Evolutionary conservation across 2,797 vertebrate genomes (phyloP), one percentile per base, ranked within the genome.

Genomic region (Vireo griseus): DNA sequence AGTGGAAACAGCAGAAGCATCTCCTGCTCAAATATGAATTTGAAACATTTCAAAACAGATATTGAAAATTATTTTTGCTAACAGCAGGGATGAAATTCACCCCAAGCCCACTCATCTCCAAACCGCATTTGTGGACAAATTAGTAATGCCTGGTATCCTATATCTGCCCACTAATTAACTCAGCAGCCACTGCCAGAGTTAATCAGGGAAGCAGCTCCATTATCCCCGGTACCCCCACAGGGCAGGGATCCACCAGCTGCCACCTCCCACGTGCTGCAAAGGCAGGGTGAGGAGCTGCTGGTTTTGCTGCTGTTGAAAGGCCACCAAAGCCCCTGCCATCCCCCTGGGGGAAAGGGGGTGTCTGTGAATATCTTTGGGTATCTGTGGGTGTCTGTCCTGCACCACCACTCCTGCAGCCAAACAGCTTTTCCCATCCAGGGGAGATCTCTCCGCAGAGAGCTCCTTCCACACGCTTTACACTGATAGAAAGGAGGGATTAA

Each of bases 121-220:
- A 78, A 83, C 44, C 75, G 81, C 52, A 76, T 92, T 85, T n/a
- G 4, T 37, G 39, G 26, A 57, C 72, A 91, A 89, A 87, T 91
- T 81, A 94, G 50, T 79, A 83, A 91, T 73, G 85, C 35, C 25
- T 57, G 69, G 86, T 50, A 90, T 77, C 78, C 72, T 83, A 37
- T 71, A 72, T 66, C 54, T 28, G 39, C 59, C 86, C 48, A 35
- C 95, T 97, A 97, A 97, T 98, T 97, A 98, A 96, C 80, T 83
- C 91, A 91, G 91, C 77, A 96, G 87, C 77, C 11, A 2, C 85
- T 92, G 62, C 74, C 92, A 66, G 42, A 94, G 82, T 92, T 96
- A 95, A 97, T 97, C 90, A 96, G n/a, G 87, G 76, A 91, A 93
- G 77, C 65, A 62, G 67, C 63, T 91, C 59, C 50, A 45, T 86